phyloP scores from a whole-genome alignment of 2,797 vertebrate species.

The Enteromius afrohamiltoni region DNA sequence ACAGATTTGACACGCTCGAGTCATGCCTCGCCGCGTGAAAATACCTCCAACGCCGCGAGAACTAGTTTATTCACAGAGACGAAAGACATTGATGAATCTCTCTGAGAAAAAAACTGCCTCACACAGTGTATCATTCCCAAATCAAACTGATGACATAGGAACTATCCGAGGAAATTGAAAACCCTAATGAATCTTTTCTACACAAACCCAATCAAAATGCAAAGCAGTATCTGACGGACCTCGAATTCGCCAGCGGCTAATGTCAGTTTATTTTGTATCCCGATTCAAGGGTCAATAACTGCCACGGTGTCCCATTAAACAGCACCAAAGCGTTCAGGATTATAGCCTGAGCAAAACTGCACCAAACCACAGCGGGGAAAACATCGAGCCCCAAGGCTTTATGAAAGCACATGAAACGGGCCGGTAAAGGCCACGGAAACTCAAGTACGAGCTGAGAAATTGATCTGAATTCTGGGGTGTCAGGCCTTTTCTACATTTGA shows the following conservation, averaged over 20 bases:
- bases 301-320: slow-evolving; percentile 43
- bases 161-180: slow-evolving; percentile 36
- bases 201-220: slow-evolving; percentile 48
- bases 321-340: slow-evolving; percentile 25
- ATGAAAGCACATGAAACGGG: slow-evolving; percentile 25
- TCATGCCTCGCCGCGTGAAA: slow-evolving; percentile 16
- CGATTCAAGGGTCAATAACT: slow-evolving; percentile 44
- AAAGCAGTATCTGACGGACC: slow-evolving; percentile 30
- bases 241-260: slow-evolving; percentile 30
- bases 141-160: slow-evolving; percentile 37
- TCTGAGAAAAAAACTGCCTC: slow-evolving; percentile 14
- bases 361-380: slow-evolving; percentile 31
- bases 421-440: slow-evolving; percentile 47
- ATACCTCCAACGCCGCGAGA: neutral
- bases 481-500: slow-evolving; percentile 52
- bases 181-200: slow-evolving; percentile 45
- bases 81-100: slow-evolving; percentile 32
- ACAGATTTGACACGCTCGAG: slow-evolving; percentile 33
- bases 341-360: slow-evolving; percentile 30
- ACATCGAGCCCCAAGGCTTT: slow-evolving; percentile 35
- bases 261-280: slow-evolving; percentile 35
- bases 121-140: slow-evolving; percentile 27
- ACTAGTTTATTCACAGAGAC: slow-evolving; percentile 32
- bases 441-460: slow-evolving; percentile 51
- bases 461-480: slow-evolving; percentile 55